These are phyloP conservation scores for Sebastes hubbsi DNA, from an alignment of 2,797 vertebrate genomes.

Conservation along the genomic window DNA sequence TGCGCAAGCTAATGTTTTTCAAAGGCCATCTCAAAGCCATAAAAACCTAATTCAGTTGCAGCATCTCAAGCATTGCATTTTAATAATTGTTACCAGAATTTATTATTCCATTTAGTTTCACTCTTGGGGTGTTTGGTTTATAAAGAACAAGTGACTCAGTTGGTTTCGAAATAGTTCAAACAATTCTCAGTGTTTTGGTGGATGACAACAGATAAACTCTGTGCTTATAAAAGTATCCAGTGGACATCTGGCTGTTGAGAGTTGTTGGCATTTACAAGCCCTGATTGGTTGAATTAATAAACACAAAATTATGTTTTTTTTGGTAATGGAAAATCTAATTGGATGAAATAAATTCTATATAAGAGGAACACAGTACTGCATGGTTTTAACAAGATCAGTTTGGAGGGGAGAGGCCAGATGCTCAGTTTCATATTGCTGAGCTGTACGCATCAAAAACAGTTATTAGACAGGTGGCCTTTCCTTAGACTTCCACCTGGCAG, in stretches of 20 bases:
- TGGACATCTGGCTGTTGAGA: conserved; percentile 12
- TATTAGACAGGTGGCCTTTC: conserved; percentile 76
- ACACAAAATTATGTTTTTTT: not conserved
- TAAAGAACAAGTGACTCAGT: not conserved
- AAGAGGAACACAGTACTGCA: conserved; percentile 29
- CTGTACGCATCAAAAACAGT: conserved; percentile 52
- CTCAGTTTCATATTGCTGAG: conserved; percentile 60
- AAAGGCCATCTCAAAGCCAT: conserved; percentile 19
- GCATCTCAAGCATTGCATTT: conserved; percentile 28
- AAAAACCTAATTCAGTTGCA: conserved; percentile 18
- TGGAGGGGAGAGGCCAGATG: conserved; percentile 58
- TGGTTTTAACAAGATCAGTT: conserved; percentile 62
- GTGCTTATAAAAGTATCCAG: not conserved
- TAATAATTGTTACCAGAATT: conserved; percentile 27
- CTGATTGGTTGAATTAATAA: conserved; percentile 31
- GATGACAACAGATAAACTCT: not conserved
- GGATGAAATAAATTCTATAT: conserved; percentile 24
- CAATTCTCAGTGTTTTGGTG: not conserved
- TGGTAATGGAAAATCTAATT: not conserved
- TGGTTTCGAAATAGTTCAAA: conserved; percentile 2
- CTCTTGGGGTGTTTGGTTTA: conserved; percentile 15
- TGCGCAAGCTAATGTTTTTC: conserved; percentile 9
- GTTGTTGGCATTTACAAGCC: not conserved
- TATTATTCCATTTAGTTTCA: conserved; percentile 4
- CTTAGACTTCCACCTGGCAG: conserved; percentile 70